Evolutionary conservation across 2,797 vertebrate genomes (phyloP), one percentile per base, ranked within the genome.

Genomic region (Artibeus lituratus): DNA sequence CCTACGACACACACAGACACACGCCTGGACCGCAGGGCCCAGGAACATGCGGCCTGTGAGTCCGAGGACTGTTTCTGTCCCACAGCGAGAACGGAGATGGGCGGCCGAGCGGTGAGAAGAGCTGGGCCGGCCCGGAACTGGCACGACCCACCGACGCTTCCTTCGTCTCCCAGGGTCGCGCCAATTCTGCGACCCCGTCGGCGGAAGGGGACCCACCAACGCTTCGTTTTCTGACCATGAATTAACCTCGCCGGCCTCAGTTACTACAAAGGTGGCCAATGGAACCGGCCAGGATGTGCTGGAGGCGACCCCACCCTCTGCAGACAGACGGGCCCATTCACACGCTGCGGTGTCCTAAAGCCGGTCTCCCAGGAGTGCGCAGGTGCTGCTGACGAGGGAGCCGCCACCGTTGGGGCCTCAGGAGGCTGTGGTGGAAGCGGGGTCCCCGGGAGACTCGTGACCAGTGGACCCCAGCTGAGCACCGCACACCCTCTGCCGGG

Each of bases 331-430:
- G 62, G 15, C 62, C 16, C 32, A 29, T 6, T 2, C 26, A 29
- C 26, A 14, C 11, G 0, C 26, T 15, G 59, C 57, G n/a, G n/a
- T n/a, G 3, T 14, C 26, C 57, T 19, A 1, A 32, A 29, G 42
- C 26, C 24, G 1, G 9, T 32, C 15, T 32, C 42, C 2, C 73
- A 16, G 0, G 0, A 2, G 32, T 19, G 29, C 9, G 0, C 18
- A 5, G 29, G 10, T 21, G 44, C 73, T 21, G 18, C 29, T 7
- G 29, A 11, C 29, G 5, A 19, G 4, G 44, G n/a, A n/a, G n/a
- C n/a, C n/a, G n/a, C n/a, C n/a, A n/a, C n/a, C n/a, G n/a, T n/a
- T n/a, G n/a, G n/a, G n/a, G n/a, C n/a, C n/a, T n/a, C n/a, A n/a
- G 59, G 59, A 29, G 15, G 59, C 26, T 16, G 62, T n/a, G 32